Conservation (phyloP, 92 coral and sea anemone species). For the Parazoanthus atlanticus region DNA sequence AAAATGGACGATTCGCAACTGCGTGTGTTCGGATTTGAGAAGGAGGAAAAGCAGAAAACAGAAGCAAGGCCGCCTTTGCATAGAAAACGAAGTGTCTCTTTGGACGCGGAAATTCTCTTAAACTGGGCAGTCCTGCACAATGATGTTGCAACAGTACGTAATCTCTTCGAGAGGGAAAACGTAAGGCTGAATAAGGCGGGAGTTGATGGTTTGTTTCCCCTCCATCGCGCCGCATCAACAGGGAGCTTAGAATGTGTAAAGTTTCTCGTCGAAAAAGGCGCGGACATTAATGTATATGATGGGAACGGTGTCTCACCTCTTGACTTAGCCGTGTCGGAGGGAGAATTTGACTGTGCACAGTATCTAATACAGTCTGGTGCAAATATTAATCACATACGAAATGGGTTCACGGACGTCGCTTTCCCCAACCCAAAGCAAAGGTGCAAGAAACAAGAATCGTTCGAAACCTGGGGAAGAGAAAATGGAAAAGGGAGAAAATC, state of each 20-base stretch:
- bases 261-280: conserved; percentile 80
- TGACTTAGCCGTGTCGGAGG: conserved; percentile 88
- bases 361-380: conserved; percentile 85
- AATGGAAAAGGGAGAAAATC: not conserved
- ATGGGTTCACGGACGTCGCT: conserved; percentile 75
- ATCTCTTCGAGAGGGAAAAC: conserved; percentile 66
- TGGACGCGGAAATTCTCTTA: conserved; percentile 81
- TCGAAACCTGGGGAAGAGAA: conserved; percentile 41
- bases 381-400: conserved; percentile 75
- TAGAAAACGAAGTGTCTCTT: conserved; percentile 81
- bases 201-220: conserved; percentile 80
- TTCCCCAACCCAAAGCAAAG: conserved; percentile 20
- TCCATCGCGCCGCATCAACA: conserved; percentile 89
- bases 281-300: conserved; percentile 75
- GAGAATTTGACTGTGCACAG: conserved; percentile 93
- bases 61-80: conserved; percentile 15
- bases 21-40: not conserved
- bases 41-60: not conserved
- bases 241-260: conserved; percentile 87
- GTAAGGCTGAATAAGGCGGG: conserved; percentile 73
- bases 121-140: conserved; percentile 90
- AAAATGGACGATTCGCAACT: conserved; percentile 13
- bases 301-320: conserved; percentile 86
- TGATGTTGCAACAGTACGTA: conserved; percentile 72
- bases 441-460: not conserved